Evolutionary conservation across 2,888 invertebrate species (phyloP), one percentile per base, ranked within the genome.

Genomic region (Mythimna albipuncta): DNA sequence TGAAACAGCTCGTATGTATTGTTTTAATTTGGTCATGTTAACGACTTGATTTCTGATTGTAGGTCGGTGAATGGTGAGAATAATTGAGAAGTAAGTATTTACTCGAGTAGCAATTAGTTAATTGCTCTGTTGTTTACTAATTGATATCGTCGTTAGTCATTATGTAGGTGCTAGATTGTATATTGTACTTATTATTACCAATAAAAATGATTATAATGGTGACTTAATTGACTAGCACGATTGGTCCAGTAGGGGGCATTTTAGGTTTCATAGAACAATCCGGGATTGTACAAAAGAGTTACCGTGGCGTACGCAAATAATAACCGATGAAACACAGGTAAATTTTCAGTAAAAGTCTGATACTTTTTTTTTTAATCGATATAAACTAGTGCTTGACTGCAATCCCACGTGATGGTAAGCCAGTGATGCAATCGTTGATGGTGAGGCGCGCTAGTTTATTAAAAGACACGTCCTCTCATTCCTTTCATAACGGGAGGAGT

Each of bases 61-160:
- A 52, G 55, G 57, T 38, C 11, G n/a, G 64, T 58, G 65, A 59
- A 66, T 44, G 35, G 71, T 72, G 76, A 32, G 75, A 71, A 62
- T 72, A 64, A 81, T 72, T 50, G 47, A 77, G 54, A 62, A 68
- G 74, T 65, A 64, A 82, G 74, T 70, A 78, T 70, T 78, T 74
- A 52, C 52, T 52, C 9, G 6, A 32, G 21, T 65, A 63, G 50
- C 64, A 81, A 76, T 77, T 81, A 73, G 69, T 64, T 69, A 64
- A 66, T 68, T 69, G 59, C 41, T 52, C 11, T 19, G 54, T 54
- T 81, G 54, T 77, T 77, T 68, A 57, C 78, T 74, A 69, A 67
- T 58, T 82, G 69, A 70, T 76, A 79, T 64, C 19, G 57, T 58
- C 57, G 50, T 67, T 75, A 79, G 69, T 66, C 47, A 63, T 41